Evolutionary conservation across 2,797 vertebrate genomes (phyloP), one percentile per base, ranked within the genome.

Genomic region (Sparidentex hasta): DNA sequence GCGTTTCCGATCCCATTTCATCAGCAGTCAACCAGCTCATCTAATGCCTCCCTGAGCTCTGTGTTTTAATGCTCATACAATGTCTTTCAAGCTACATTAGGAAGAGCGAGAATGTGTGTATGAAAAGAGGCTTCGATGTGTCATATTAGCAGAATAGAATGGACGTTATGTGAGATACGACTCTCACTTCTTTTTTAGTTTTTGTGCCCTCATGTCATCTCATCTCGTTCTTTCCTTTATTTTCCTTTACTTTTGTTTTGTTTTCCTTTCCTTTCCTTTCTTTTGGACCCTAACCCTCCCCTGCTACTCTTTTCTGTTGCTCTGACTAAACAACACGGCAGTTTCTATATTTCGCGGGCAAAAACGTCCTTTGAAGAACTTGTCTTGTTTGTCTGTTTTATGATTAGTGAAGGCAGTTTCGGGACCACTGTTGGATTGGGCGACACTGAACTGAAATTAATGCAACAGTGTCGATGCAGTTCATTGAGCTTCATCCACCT

Each of bases 1-100:
- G 80, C 78, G 73, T 83, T 82, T 85, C 83, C 51, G 38, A 83
- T 87, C 80, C 82, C 67, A 73, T 92, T 88, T 86, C 79, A 76
- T 87, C 86, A 88, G 76, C 71, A 81, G 80, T 65, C 86, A 85
- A 79, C 64, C 75, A 55, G 71, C 82, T 84, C 73, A 5, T 57
- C 76, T 85, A 85, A 83, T 76, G 71, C 76, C 62, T 90, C 79
- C 64, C 76, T n/a, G 47, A 85, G 78, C 87, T 73, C 70, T 2
- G 9, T 74, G 73, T 83, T 87, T 87, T 84, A 84, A 85, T 74
- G 84, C 79, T 85, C 78, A 63, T 74, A 77, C 76, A 59, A 57
- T 84, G 88, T 90, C 78, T 90, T 92, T 94, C 86, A 88, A 87
- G 87, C 74, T 88, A 85, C 89, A 91, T 93, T 92, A 93, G 84